These are phyloP conservation scores for Nephrotoma flavescens DNA, from an alignment of 2,888 invertebrate genomes.

Conservation along the genomic window DNA sequence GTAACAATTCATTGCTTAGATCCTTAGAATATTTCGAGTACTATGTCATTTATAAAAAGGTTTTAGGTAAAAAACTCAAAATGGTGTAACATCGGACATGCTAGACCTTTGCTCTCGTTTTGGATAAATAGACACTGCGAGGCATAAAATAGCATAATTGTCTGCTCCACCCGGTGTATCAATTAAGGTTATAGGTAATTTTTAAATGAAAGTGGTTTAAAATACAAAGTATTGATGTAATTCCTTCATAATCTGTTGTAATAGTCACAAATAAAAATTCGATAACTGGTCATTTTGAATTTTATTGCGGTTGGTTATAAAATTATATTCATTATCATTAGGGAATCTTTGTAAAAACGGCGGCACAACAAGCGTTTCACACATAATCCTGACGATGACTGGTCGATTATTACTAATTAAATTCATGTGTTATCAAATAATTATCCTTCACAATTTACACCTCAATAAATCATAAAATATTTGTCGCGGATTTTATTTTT, in stretches of 20 bases:
- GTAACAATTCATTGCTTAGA: no score
- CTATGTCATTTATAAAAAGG: no score
- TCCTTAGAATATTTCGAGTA: no score
- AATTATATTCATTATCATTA: background rate
- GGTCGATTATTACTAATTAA: background rate
- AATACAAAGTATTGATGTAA: background rate
- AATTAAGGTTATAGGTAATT: background rate
- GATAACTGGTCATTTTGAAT: background rate
- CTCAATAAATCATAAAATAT: background rate
- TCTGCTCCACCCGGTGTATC: no score
- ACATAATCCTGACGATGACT: background rate
- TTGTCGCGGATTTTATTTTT: background rate
- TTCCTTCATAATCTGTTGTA: background rate
- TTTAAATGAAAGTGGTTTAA: background rate
- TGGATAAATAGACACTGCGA: no score
- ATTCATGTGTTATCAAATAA: background rate
- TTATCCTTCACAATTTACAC: background rate
- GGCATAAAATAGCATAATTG: no score
- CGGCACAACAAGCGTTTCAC: background rate
- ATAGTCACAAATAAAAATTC: background rate
- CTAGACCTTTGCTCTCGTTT: no score
- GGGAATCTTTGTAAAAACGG: background rate
- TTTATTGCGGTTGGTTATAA: background rate
- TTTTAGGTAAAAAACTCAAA: no score
- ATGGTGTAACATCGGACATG: no score